A percentile compares a stretch with the other conserved stretches of the same genome.
phyloP scores from a whole-genome alignment of 2,797 vertebrate genomes.

The Myotis planiceps region DNA sequence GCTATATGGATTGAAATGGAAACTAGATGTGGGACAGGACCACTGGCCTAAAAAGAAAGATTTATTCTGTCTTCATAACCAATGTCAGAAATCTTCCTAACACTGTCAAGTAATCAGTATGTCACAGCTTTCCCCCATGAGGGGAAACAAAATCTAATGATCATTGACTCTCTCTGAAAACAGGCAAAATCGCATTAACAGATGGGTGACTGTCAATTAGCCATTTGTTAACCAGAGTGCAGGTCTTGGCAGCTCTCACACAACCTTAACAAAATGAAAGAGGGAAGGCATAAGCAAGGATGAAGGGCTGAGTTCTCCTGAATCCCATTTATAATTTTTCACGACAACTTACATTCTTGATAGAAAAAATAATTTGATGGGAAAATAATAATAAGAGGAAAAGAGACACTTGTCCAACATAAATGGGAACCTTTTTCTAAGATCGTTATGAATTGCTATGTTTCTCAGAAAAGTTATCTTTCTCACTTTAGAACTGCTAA shows the following conservation, averaged over 20 bases:
- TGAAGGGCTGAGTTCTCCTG: conserved; percentile 2
- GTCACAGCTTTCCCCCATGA: conserved; percentile 68
- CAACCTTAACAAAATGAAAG: conserved; percentile 42
- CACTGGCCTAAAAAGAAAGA: conserved; percentile 34
- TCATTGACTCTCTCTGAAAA: conserved; percentile 32
- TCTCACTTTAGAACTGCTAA: background rate
- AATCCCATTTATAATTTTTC: conserved; percentile 52
- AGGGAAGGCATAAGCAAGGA: background rate
- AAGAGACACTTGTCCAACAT: background rate
- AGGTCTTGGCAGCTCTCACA: conserved; percentile 3
- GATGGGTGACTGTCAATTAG: conserved; percentile 58
- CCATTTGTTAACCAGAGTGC: conserved; percentile 65
- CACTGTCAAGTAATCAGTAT: conserved; percentile 73
- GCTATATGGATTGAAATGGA: background rate
- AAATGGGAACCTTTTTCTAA: background rate
- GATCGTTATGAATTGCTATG: background rate
- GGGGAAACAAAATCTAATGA: conserved; percentile 73
- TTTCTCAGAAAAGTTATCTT: conserved; percentile 37
- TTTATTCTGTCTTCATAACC: background rate
- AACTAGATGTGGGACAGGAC: background rate
- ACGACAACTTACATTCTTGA: conserved; percentile 40
- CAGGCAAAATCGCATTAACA: conserved; percentile 58
- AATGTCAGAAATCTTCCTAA: conserved; percentile 77
- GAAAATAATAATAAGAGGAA: conserved; percentile 5
- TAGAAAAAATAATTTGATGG: conserved; percentile 43